A percentile compares a stretch with the other conserved stretches of the same genome.
phyloP scores from a whole-genome alignment of 2,113 vertebrate genomes.

The Paedocypris sp. region DNA sequence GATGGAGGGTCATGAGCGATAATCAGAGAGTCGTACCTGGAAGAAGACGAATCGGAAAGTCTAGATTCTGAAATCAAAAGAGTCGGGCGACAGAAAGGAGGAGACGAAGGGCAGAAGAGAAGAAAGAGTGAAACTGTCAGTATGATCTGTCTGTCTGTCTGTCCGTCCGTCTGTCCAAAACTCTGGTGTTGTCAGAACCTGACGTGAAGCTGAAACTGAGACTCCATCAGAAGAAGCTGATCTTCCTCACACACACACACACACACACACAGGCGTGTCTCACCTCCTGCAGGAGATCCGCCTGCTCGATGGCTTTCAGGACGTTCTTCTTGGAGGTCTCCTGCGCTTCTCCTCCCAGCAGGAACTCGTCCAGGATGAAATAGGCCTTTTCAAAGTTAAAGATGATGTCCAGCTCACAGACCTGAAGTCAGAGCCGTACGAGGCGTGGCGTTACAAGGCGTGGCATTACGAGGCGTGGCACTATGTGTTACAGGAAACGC shows the following conservation, averaged over 20 bases:
- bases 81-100: constrained; percentile 14
- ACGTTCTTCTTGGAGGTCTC: constrained; percentile 97
- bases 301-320: constrained; percentile 76
- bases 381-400: constrained; percentile 72
- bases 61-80: constrained; percentile 63
- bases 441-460: too few relatives aligned
- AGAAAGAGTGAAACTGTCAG: neutral
- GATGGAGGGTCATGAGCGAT: neutral
- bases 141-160: too few relatives aligned
- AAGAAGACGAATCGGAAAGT: constrained; percentile 63
- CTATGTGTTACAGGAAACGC: too few relatives aligned
- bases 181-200: too few relatives aligned
- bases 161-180: too few relatives aligned
- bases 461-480: too few relatives aligned
- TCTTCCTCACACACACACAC: too few relatives aligned
- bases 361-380: constrained; percentile 92
- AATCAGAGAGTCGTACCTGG: constrained; percentile 54
- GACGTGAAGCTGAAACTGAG: too few relatives aligned
- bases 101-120: neutral
- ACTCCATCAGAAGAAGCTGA: too few relatives aligned
- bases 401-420: constrained; percentile 72
- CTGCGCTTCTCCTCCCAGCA: constrained; percentile 93
- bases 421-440: too few relatives aligned
- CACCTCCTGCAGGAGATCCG: constrained; percentile 95
- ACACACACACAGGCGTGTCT: constrained; percentile 39